Evolutionary conservation across 2,888 invertebrate species (phyloP).

Genomic region (Aphrophora alni): DNA sequence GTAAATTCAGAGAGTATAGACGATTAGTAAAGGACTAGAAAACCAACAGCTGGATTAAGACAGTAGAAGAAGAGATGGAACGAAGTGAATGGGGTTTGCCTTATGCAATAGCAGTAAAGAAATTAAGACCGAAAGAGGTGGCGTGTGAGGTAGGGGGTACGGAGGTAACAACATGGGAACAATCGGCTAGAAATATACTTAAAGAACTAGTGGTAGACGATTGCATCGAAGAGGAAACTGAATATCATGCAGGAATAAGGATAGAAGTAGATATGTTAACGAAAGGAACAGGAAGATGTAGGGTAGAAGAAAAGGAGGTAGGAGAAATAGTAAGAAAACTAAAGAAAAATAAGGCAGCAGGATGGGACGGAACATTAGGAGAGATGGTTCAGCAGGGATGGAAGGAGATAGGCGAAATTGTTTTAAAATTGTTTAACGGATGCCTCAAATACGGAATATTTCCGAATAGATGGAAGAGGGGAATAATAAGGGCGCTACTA

Average conservation of each 20-base stretch:
- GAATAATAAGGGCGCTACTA: neutral
- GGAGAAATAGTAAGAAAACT: neutral
- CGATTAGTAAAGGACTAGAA: neutral
- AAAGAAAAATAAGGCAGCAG: neutral
- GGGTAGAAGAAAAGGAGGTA: neutral
- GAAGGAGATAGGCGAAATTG: neutral
- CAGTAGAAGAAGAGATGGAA: neutral
- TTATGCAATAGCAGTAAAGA: neutral
- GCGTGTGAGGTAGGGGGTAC: neutral
- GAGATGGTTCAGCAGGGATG: neutral
- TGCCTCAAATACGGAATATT: neutral
- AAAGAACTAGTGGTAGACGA: neutral
- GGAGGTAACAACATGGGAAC: neutral
- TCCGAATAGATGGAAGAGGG: neutral
- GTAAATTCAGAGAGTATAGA: neutral
- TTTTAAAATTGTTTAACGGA: neutral
- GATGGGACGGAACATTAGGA: neutral
- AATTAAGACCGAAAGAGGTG: neutral
- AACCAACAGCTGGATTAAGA: neutral
- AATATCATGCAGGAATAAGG: neutral
- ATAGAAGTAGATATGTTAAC: neutral
- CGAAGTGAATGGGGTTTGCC: neutral
- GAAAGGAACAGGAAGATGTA: neutral
- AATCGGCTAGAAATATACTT: neutral
- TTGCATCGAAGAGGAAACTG: neutral